Percentiles rank a stretch among this genome's conserved stretches.
These are phyloP conservation scores for Dyspetes luteomarginatus DNA, from an alignment of 2,888 invertebrate genomes.

Conservation along the genomic window DNA sequence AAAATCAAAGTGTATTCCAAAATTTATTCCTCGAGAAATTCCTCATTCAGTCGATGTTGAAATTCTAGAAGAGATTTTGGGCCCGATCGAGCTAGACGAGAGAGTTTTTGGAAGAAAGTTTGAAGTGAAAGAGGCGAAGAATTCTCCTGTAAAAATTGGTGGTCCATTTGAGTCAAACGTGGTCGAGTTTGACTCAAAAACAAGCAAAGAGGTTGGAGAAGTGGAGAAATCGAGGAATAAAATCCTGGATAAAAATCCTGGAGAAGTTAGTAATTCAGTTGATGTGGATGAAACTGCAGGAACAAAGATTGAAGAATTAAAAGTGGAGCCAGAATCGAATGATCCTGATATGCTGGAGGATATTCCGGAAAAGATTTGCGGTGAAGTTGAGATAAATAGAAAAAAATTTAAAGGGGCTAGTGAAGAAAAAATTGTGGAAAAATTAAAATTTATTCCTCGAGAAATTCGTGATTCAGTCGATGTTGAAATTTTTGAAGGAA, in stretches of 20 bases:
- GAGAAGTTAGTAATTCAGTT: not conserved
- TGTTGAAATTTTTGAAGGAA: not conserved
- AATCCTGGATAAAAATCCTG: not conserved
- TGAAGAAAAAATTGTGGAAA: not conserved
- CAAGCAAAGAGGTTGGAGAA: too few relatives aligned
- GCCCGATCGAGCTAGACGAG: not conserved
- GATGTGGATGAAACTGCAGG: not conserved
- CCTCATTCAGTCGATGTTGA: not conserved
- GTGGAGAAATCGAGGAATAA: too few relatives aligned
- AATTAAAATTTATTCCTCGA: not conserved
- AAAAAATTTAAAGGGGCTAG: too few relatives aligned
- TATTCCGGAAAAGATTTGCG: slow-evolving; percentile 2
- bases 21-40: not conserved
- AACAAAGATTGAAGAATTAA: not conserved
- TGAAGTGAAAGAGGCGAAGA: not conserved
- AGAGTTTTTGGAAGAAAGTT: not conserved
- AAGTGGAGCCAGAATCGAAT: too few relatives aligned
- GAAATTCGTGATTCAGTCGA: not conserved
- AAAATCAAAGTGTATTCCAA: too few relatives aligned
- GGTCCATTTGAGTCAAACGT: not conserved
- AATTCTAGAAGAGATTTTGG: slow-evolving; percentile 16
- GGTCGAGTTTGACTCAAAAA: not conserved
- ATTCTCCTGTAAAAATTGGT: not conserved
- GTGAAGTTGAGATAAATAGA: slow-evolving; percentile 9
- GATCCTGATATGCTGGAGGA: not conserved